These are phyloP conservation scores for Rhipidura dahli DNA, from an alignment of 2,113 vertebrate species.

Conservation along the genomic window DNA sequence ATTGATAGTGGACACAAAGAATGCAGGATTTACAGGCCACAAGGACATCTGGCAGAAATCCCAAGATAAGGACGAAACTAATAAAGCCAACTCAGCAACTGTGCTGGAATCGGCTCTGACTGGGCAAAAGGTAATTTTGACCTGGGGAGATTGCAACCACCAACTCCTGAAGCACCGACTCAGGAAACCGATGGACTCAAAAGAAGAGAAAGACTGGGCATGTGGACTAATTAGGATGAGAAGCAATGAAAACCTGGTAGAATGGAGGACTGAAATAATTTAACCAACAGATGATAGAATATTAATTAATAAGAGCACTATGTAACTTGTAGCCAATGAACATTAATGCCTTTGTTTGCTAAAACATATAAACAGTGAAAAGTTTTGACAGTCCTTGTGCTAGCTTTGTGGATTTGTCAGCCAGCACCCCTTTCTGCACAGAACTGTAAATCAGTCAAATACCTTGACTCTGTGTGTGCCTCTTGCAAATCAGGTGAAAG, in stretches of 20 bases:
- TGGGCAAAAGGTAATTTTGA: neutral
- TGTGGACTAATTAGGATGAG: neutral
- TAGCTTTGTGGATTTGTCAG: neutral
- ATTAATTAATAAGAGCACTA: neutral
- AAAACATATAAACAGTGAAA: neutral
- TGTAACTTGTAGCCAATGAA: neutral
- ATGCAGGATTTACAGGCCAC: neutral
- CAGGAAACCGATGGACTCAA: neutral
- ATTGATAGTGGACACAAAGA: neutral
- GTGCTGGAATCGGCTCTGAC: neutral
- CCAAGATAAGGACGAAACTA: neutral
- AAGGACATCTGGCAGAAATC: neutral
- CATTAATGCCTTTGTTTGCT: neutral
- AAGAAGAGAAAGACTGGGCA: neutral
- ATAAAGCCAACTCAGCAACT: neutral
- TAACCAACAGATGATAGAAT: neutral
- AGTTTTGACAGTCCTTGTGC: neutral
- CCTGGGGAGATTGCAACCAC: neutral
- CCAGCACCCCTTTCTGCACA: neutral
- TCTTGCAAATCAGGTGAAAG: neutral
- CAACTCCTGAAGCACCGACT: neutral
- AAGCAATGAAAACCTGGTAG: neutral
- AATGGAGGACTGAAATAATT: neutral
- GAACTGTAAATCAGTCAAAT: neutral
- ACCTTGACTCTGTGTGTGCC: accelerated